Evolutionary conservation across 2,113 vertebrate genomes (phyloP).

Genomic region (Aspidoscelis tigris): DNA sequence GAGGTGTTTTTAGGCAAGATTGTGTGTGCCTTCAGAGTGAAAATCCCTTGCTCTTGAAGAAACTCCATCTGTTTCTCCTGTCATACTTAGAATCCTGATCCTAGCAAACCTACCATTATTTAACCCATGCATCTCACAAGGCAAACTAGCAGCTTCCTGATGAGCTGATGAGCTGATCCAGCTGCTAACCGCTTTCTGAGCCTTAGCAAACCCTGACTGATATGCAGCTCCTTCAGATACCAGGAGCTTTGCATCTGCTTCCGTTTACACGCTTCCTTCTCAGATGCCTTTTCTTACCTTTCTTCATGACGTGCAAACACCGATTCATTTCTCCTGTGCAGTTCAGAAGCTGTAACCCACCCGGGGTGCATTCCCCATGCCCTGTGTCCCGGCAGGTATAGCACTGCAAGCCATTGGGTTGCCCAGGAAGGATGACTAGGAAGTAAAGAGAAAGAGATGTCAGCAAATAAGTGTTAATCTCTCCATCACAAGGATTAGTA

Average conservation of each 20-base stretch:
- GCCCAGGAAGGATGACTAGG: neutral
- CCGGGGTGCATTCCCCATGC: neutral
- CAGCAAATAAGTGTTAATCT: neutral
- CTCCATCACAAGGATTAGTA: no score
- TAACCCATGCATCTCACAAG: neutral
- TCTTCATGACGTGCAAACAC: neutral
- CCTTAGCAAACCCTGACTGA: no score
- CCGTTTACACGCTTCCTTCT: neutral
- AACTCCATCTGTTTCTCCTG: neutral
- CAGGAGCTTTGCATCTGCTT: no score
- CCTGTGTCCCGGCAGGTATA: neutral
- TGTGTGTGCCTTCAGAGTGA: neutral
- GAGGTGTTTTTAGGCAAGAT: no score
- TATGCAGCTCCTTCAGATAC: neutral
- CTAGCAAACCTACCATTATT: no score
- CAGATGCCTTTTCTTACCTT: neutral
- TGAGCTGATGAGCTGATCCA: neutral
- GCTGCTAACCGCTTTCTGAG: neutral
- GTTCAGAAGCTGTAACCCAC: neutral
- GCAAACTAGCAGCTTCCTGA: no score
- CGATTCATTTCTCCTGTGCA: slow-evolving; percentile 17
- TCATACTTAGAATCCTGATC: neutral
- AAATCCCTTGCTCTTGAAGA: neutral
- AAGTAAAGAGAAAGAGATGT: neutral
- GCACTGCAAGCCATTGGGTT: slow-evolving; percentile 6